Conservation (phyloP, 2,888 invertebrate genomes). For the Steinernema scapterisci region DNA sequence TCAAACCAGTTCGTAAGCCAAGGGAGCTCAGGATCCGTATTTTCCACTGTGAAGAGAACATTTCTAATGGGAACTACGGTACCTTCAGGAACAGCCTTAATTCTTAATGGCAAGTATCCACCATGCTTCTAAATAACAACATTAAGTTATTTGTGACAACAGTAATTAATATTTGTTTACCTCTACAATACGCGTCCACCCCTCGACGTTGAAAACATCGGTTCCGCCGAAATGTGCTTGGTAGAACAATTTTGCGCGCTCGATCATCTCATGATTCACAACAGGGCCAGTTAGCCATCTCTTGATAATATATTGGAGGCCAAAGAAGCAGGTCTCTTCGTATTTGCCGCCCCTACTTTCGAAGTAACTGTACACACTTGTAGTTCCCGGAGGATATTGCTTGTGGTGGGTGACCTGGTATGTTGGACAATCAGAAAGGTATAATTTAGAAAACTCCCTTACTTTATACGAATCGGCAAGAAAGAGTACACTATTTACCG, state of each 20-base stretch:
- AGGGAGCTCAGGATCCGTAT: slow-evolving; percentile 71
- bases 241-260: slow-evolving; percentile 69
- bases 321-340: slow-evolving; percentile 70
- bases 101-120: slow-evolving; percentile 70
- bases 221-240: slow-evolving; percentile 61
- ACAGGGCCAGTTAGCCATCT: slow-evolving; percentile 70
- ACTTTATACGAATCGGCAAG: slow-evolving; percentile 70
- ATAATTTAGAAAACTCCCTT: slow-evolving; percentile 26
- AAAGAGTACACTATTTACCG: slow-evolving; percentile 68
- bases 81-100: slow-evolving; percentile 71
- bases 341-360: slow-evolving; percentile 72
- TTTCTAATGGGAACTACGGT: slow-evolving; percentile 70
- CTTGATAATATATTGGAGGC: slow-evolving; percentile 71
- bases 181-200: slow-evolving; percentile 71
- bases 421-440: background rate
- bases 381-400: slow-evolving; percentile 71
- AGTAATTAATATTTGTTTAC: slow-evolving; percentile 56
- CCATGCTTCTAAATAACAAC: slow-evolving; percentile 67
- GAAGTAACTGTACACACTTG: slow-evolving; percentile 70
- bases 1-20: slow-evolving; percentile 72
- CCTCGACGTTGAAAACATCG: slow-evolving; percentile 70
- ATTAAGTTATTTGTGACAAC: background rate
- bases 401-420: slow-evolving; percentile 68
- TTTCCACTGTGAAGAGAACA: slow-evolving; percentile 72
- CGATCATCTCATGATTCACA: slow-evolving; percentile 69